Evolutionary conservation across 35 echinoderm and acorn worm genomes (phyloP).

Genomic region (Nesometra sesokonis): DNA sequence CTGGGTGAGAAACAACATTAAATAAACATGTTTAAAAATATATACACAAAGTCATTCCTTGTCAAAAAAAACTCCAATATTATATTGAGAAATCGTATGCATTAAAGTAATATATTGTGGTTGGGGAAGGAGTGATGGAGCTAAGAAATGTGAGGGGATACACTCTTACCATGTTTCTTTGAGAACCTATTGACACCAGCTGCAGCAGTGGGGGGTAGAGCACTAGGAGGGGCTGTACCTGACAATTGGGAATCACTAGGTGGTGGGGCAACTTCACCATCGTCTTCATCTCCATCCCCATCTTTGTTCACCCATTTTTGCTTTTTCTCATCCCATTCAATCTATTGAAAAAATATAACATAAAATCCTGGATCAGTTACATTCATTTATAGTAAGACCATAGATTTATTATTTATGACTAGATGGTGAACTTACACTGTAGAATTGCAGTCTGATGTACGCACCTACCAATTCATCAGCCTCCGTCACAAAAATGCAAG

Average conservation of each 20-base stretch:
- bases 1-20: too few relatives aligned
- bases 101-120: too few relatives aligned
- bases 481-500: background rate
- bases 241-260: constrained; percentile 30
- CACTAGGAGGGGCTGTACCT: background rate
- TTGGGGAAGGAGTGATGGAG: too few relatives aligned
- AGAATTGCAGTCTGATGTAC: too few relatives aligned
- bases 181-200: constrained; percentile 51
- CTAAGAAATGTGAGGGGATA: too few relatives aligned
- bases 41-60: too few relatives aligned
- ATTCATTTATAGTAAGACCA: background rate
- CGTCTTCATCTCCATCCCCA: constrained; percentile 41
- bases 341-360: constrained; percentile 17
- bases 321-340: constrained; percentile 60
- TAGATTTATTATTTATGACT: too few relatives aligned
- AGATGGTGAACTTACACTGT: too few relatives aligned
- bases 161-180: constrained; percentile 28
- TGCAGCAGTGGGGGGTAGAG: constrained; percentile 4
- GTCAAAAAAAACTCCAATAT: too few relatives aligned
- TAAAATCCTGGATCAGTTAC: too few relatives aligned
- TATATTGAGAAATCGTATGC: too few relatives aligned
- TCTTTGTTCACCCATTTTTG: constrained; percentile 59
- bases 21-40: too few relatives aligned
- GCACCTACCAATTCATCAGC: background rate
- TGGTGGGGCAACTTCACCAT: constrained; percentile 33